A percentile compares a stretch with the other conserved stretches of the same genome.
These are phyloP conservation scores for Phoenicopterus ruber DNA, from an alignment of 2,113 vertebrate genomes.

Conservation along the genomic window DNA sequence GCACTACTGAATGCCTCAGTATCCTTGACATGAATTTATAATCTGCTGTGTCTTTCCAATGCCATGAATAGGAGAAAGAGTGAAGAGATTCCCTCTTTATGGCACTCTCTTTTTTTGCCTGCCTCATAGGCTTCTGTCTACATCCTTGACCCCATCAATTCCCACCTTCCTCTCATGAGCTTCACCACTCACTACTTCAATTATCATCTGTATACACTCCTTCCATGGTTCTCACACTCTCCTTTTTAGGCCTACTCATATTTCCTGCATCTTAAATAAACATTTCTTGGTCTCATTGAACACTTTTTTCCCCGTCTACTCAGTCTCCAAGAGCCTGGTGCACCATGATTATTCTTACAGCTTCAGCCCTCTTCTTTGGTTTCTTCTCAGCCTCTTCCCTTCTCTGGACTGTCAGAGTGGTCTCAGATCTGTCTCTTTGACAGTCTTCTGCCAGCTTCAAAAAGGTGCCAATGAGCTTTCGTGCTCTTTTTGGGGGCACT, in stretches of 20 bases:
- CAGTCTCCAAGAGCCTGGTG: neutral
- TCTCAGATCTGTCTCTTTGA: neutral
- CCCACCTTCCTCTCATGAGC: neutral
- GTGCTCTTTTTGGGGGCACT: neutral
- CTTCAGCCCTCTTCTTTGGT: neutral
- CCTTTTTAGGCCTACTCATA: neutral
- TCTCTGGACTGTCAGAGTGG: neutral
- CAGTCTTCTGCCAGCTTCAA: neutral
- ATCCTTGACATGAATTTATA: neutral
- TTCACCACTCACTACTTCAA: neutral
- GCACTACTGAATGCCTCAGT: neutral
- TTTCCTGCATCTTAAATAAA: conserved; percentile 1
- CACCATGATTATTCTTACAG: neutral
- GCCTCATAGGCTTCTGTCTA: neutral
- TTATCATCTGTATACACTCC: neutral
- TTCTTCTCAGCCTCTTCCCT: neutral
- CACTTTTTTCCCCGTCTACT: neutral
- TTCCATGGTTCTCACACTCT: neutral
- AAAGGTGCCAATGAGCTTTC: neutral
- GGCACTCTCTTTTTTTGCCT: neutral
- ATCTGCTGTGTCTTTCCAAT: neutral
- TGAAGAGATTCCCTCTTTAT: neutral
- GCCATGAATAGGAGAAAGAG: neutral
- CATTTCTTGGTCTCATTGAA: neutral
- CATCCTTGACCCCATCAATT: neutral